Conservation (phyloP, 53 echinoderm and acorn worm species). For the Henricia sp. region DNA sequence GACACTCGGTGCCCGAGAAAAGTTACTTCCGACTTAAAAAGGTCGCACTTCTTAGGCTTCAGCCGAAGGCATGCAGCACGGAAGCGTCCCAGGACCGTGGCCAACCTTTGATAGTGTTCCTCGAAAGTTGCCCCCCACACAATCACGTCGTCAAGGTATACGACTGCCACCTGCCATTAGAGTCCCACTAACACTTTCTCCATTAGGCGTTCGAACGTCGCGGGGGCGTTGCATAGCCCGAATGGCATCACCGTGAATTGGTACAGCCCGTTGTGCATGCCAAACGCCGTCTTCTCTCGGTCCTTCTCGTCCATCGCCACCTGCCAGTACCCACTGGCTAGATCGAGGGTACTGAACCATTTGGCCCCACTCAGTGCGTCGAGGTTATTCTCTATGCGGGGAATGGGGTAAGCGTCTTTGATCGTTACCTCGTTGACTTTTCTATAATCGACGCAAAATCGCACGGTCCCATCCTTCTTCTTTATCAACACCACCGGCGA, state of each 20-base stretch:
- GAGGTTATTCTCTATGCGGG: neutral
- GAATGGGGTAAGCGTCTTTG: slow-evolving; percentile 8
- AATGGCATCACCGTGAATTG: slow-evolving; percentile 26
- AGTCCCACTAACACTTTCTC: slow-evolving; percentile 28
- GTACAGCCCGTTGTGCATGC: slow-evolving; percentile 1
- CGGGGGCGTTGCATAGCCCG: slow-evolving; percentile 4
- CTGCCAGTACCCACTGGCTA: slow-evolving; percentile 16
- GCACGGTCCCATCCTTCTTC: no score
- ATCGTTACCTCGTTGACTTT: no score
- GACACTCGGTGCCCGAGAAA: slow-evolving; percentile 28
- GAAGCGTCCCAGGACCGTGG: neutral
- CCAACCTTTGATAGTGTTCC: neutral
- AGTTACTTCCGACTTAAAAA: neutral
- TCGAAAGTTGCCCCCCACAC: slow-evolving; percentile 9
- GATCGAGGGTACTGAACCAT: slow-evolving; percentile 3
- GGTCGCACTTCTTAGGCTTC: neutral
- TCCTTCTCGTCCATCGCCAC: neutral
- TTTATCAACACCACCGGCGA: no score
- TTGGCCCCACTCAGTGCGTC: neutral
- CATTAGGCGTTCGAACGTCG: slow-evolving; percentile 26
- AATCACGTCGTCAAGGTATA: slow-evolving; percentile 16
- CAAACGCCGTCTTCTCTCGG: slow-evolving; percentile 13
- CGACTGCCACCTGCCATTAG: slow-evolving; percentile 37
- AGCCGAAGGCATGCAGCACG: neutral
- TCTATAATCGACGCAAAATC: no score